These are phyloP conservation scores for Lycophotia porphyrea DNA, from an alignment of 2,888 invertebrate genomes.

Conservation along the genomic window DNA sequence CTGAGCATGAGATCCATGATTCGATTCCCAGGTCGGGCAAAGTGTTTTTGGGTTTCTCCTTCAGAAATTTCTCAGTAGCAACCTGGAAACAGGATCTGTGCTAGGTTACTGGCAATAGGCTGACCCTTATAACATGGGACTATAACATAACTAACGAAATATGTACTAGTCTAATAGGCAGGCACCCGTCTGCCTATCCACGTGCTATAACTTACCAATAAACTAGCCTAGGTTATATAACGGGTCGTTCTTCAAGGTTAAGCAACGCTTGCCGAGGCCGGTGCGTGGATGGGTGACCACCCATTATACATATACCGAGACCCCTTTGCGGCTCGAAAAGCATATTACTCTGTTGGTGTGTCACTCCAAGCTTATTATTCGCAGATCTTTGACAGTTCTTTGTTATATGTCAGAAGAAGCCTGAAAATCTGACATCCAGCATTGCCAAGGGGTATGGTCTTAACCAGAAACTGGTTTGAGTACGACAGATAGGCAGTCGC, in stretches of 20 bases:
- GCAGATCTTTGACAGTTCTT: neutral
- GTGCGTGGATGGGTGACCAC: neutral
- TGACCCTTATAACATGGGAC: neutral
- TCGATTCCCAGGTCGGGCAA: neutral
- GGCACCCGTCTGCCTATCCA: neutral
- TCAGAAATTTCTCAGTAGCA: neutral
- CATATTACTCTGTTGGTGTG: neutral
- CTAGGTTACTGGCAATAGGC: neutral
- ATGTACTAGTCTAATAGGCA: neutral
- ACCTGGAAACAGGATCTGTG: neutral
- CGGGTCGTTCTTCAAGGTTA: neutral
- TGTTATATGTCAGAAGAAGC: neutral
- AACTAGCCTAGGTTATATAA: neutral
- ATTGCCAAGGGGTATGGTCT: neutral
- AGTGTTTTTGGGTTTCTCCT: neutral
- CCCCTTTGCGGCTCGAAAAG: neutral
- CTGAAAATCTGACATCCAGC: neutral
- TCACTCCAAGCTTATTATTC: neutral
- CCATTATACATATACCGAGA: neutral
- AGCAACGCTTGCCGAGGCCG: neutral
- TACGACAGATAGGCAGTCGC: neutral
- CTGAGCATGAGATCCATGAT: neutral
- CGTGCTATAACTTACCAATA: neutral
- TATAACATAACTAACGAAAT: neutral
- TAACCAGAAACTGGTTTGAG: neutral